Evolutionary conservation across 2,113 vertebrate genomes (phyloP), one percentile per base, ranked within the genome.

Genomic region (Cavia aperea): DNA sequence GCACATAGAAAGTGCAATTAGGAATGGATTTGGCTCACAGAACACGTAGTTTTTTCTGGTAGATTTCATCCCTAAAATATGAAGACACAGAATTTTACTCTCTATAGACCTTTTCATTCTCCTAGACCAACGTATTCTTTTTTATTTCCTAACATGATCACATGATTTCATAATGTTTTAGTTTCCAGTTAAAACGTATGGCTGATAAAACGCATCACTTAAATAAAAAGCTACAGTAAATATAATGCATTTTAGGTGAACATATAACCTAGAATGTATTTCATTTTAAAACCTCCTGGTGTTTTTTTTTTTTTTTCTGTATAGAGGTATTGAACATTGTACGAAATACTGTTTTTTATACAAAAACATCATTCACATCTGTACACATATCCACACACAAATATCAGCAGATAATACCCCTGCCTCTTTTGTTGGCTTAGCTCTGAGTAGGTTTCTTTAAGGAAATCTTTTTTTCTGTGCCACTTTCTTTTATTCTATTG

Each of bases 1-100:
- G 60, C 92, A 49, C 72, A 86, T 60, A 83, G 92, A 90, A 94
- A 83, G 86, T 94, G 58, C 94, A 94, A 89, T 96, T 81, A 93
- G 86, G 21, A 84, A 86, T 56, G 75, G 10, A 88, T 87, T 90
- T 90, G 83, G 43, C 16, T 90, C 68, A 93, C 1, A 46, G 68
- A 92, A 73, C 23, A 89, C 77, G 88, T 54, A 29, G 18, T 88
- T 21, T 92, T 73, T 46, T 24, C 29, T 49, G 75, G 12, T 58
- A 72, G 14, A 49, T 88, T 54, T 65, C 89, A 72, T 83, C 83
- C n/a, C 87, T 15, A 72, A 79, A 60, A 81, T 26, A 5, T 54
- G 23, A 78, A 66, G n/a, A 66, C 33, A 90, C 43, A 70, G 26
- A 72, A 4, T 4, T 72, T 63, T 11, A 36, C 3, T 54, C 39